A percentile compares a stretch with the other conserved stretches of the same genome.
Evolutionary conservation across 2,113 vertebrate species (phyloP).

Genomic region (Chaetodon trifascialis): DNA sequence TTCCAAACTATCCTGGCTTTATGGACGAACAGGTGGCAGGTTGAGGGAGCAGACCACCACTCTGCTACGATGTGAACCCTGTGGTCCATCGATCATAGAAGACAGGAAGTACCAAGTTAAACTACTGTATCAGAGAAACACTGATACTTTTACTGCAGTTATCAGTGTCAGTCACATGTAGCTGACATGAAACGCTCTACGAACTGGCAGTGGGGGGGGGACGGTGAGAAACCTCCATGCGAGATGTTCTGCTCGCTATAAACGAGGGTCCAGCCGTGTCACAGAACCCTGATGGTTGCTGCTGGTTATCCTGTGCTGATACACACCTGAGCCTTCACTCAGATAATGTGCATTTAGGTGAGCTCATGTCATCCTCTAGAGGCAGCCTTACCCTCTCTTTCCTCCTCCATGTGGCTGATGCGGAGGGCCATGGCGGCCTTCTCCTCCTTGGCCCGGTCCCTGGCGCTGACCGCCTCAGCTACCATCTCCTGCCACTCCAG

Average conservation of each 20-base stretch:
- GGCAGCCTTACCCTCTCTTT: slow-evolving; percentile 90
- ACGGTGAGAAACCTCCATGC: background rate
- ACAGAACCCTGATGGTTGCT: background rate
- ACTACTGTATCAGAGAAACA: too few species aligned
- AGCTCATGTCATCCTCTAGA: slow-evolving; percentile 17
- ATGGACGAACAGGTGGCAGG: too few species aligned
- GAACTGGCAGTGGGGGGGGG: too few species aligned
- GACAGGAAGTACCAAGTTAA: too few species aligned
- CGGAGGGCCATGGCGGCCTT: slow-evolving; percentile 86
- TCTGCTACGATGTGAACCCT: too few species aligned
- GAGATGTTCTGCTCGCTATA: too few species aligned
- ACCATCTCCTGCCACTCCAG: slow-evolving; percentile 93
- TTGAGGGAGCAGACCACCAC: too few species aligned
- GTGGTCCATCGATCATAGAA: too few species aligned
- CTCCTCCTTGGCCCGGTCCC: slow-evolving; percentile 86
- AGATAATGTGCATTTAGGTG: background rate
- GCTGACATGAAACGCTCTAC: background rate
- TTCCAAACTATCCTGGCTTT: too few species aligned
- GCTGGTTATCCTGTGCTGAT: background rate
- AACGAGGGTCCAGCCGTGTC: too few species aligned
- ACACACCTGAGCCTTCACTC: background rate
- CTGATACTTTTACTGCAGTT: background rate
- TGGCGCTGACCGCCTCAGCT: slow-evolving; percentile 83
- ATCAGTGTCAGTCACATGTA: background rate
- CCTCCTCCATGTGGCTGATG: slow-evolving; percentile 93